Percentiles rank a stretch among this genome's conserved stretches.
Conservation (phyloP, 2,113 vertebrate species). For the Tympanuchus pallidicinctus region DNA sequence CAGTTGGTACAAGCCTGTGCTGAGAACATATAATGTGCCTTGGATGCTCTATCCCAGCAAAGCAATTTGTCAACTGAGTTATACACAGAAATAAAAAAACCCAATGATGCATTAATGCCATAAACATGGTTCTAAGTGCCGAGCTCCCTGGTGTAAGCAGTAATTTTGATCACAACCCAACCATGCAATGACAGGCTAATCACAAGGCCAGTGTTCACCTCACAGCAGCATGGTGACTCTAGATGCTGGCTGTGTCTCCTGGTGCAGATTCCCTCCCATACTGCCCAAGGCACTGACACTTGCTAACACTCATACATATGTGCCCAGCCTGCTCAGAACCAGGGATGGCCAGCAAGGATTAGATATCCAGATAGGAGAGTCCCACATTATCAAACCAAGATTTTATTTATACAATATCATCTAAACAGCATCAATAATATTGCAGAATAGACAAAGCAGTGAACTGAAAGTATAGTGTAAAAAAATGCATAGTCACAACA, state of each 20-base stretch:
- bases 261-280: not conserved
- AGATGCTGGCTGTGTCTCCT: accelerated
- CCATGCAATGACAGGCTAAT: constrained; percentile 10
- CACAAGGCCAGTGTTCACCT: not conserved
- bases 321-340: not conserved
- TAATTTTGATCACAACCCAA: constrained; percentile 37
- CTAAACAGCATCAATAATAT: not conserved
- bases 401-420: not conserved
- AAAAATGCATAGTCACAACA: not conserved
- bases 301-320: accelerated
- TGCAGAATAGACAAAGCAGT: not conserved
- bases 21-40: not conserved
- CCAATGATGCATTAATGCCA: not conserved
- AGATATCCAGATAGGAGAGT: not conserved
- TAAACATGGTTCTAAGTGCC: not conserved
- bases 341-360: not conserved
- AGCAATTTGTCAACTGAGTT: not conserved
- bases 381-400: not conserved
- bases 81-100: not conserved
- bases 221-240: not conserved
- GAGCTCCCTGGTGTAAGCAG: not conserved
- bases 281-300: not conserved
- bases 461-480: not conserved
- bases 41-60: not conserved
- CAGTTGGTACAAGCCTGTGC: not conserved